A percentile compares a stretch with the other conserved stretches of the same genome.
Evolutionary conservation across 2,888 invertebrate species (phyloP).

Genomic region (Amblyteles armatorius): DNA sequence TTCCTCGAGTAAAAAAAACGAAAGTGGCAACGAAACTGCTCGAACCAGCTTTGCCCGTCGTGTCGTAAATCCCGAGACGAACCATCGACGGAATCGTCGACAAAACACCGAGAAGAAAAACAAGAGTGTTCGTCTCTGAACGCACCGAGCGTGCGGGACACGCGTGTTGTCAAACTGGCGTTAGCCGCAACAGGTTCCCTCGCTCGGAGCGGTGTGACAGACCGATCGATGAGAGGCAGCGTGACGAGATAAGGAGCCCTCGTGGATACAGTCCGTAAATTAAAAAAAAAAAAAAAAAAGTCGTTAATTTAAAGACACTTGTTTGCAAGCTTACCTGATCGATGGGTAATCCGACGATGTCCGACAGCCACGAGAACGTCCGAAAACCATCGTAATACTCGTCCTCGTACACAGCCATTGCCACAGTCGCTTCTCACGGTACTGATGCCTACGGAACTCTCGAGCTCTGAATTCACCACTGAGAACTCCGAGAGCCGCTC

Average conservation of each 20-base stretch:
- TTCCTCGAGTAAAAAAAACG: not conserved
- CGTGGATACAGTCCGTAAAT: not conserved
- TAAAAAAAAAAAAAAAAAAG: constrained; percentile 21
- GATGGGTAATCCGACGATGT: constrained; percentile 89
- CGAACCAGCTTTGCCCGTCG: not conserved
- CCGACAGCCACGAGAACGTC: constrained; percentile 89
- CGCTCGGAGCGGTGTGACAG: constrained; percentile 30
- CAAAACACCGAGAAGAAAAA: not conserved
- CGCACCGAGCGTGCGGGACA: not conserved
- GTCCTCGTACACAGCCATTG: constrained; percentile 76
- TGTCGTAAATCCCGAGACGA: not conserved
- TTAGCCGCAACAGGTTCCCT: constrained; percentile 59
- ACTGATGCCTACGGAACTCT: constrained; percentile 57
- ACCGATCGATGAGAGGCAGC: constrained; percentile 57
- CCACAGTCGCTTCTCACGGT: constrained; percentile 61
- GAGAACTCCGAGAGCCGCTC: constrained; percentile 26
- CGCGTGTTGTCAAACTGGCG: constrained; percentile 51
- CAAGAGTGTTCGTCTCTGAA: not conserved
- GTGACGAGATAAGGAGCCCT: constrained; percentile 52
- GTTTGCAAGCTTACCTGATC: constrained; percentile 88
- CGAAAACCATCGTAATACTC: constrained; percentile 90
- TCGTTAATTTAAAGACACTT: not conserved
- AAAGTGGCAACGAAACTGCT: not conserved
- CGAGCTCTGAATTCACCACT: constrained; percentile 46
- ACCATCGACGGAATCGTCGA: not conserved